Evolutionary conservation across 2,888 invertebrate genomes (phyloP).

Genomic region (Melanchra persicariae): DNA sequence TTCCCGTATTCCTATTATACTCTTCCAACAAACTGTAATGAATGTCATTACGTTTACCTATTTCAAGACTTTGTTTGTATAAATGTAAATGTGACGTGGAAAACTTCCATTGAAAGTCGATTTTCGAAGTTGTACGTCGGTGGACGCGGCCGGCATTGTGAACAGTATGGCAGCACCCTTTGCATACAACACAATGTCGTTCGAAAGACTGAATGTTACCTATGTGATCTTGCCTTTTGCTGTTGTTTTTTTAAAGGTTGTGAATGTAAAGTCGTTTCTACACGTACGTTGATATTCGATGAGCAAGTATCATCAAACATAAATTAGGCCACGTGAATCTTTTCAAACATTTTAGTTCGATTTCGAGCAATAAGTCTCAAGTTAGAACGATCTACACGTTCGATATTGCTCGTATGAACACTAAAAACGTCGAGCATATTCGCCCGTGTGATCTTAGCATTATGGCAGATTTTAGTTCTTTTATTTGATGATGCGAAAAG

Average conservation of each 20-base stretch:
- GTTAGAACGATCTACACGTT: too few species aligned
- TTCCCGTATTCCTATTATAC: constrained; percentile 4
- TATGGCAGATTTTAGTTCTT: too few species aligned
- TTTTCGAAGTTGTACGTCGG: constrained; percentile 83
- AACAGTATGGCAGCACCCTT: constrained; percentile 72
- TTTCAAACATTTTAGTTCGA: too few species aligned
- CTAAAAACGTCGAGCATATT: too few species aligned
- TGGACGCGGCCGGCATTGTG: constrained; percentile 76
- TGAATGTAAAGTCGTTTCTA: neutral
- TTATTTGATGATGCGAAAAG: too few species aligned
- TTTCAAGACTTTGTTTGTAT: constrained; percentile 72
- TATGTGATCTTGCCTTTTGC: constrained; percentile 62
- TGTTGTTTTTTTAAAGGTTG: constrained; percentile 44
- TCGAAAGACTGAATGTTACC: constrained; percentile 70
- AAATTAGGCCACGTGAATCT: too few species aligned
- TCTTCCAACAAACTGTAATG: constrained; percentile 45
- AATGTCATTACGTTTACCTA: constrained; percentile 61
- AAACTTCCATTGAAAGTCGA: constrained; percentile 87
- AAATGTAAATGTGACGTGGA: constrained; percentile 83
- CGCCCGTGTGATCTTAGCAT: too few species aligned
- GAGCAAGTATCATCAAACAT: too few species aligned
- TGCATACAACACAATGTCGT: constrained; percentile 77
- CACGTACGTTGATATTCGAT: neutral
- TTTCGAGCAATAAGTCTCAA: too few species aligned
- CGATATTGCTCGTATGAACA: too few species aligned